Percentiles rank a stretch among this genome's conserved stretches.
These are phyloP conservation scores for Cottus gobio DNA, from an alignment of 2,113 vertebrate genomes.

Conservation along the genomic window DNA sequence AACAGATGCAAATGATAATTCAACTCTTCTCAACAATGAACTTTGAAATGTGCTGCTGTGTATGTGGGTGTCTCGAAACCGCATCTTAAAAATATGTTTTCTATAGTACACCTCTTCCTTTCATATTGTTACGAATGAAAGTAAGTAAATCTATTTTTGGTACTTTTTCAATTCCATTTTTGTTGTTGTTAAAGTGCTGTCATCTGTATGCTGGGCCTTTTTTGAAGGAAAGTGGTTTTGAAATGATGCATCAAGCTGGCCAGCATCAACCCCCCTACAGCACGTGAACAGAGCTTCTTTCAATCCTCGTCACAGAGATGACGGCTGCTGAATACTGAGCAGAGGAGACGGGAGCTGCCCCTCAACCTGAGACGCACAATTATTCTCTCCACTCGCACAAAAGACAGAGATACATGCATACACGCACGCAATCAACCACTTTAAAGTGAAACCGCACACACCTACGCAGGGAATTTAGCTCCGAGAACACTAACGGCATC, in stretches of 20 bases:
- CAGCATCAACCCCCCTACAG: constrained; percentile 42
- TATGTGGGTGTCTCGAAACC: background rate
- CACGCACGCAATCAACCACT: constrained; percentile 29
- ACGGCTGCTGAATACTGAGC: constrained; percentile 73
- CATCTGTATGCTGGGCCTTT: constrained; percentile 49
- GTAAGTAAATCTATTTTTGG: background rate
- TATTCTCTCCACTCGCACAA: constrained; percentile 8
- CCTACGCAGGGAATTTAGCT: constrained; percentile 51
- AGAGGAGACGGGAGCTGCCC: constrained; percentile 65
- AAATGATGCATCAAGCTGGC: constrained; percentile 64
- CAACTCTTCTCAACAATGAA: background rate
- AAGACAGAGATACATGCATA: background rate
- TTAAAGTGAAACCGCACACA: constrained; percentile 31
- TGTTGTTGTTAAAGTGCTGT: constrained; percentile 36
- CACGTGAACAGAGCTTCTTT: constrained; percentile 69
- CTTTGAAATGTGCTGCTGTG: background rate
- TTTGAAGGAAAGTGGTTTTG: constrained; percentile 67
- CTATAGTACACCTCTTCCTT: background rate
- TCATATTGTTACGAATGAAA: constrained; percentile 1
- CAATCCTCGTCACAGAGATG: constrained; percentile 57
- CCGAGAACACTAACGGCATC: constrained; percentile 37
- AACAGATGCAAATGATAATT: background rate
- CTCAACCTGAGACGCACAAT: constrained; percentile 52
- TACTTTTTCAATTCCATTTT: constrained; percentile 23
- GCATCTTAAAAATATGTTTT: background rate